Percentiles rank a stretch among this genome's conserved stretches.
Conservation (phyloP, 2,797 vertebrate genomes). For the Argentina silus region DNA sequence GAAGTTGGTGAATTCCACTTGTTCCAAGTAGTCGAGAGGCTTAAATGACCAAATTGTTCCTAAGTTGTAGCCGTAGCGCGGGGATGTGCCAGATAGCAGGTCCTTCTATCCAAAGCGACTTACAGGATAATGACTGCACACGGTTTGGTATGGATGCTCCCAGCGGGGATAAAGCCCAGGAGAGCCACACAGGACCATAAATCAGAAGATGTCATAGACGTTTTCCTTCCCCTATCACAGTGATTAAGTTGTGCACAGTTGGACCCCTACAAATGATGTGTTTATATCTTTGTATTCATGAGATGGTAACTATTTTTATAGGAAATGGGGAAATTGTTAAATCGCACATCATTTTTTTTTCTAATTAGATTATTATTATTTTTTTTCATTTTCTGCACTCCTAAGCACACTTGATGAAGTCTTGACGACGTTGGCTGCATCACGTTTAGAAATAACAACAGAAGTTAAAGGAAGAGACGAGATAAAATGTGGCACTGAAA, state of each 20-base stretch:
- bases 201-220: conserved; percentile 7
- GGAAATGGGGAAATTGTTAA: conserved; percentile 37
- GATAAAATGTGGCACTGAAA: conserved; percentile 36
- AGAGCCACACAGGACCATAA: no score
- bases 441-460: not conserved
- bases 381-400: conserved; percentile 14
- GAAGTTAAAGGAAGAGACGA: conserved; percentile 16
- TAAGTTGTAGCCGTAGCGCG: not conserved
- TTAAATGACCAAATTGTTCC: conserved; percentile 54
- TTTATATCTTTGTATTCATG: conserved; percentile 63
- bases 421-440: conserved; percentile 9
- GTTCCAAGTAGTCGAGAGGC: conserved; percentile 68
- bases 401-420: conserved; percentile 14
- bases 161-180: no score
- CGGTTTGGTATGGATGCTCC: no score
- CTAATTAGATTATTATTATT: conserved; percentile 16
- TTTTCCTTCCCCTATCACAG: conserved; percentile 38
- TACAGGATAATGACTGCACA: no score
- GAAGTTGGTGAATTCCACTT: conserved; percentile 3
- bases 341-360: conserved; percentile 65
- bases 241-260: conserved; percentile 50
- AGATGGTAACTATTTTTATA: conserved; percentile 69
- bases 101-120: no score
- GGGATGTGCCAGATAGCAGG: no score
- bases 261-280: conserved; percentile 40